phyloP scores from a whole-genome alignment of 2,797 vertebrate species.

The Selene dorsalis region DNA sequence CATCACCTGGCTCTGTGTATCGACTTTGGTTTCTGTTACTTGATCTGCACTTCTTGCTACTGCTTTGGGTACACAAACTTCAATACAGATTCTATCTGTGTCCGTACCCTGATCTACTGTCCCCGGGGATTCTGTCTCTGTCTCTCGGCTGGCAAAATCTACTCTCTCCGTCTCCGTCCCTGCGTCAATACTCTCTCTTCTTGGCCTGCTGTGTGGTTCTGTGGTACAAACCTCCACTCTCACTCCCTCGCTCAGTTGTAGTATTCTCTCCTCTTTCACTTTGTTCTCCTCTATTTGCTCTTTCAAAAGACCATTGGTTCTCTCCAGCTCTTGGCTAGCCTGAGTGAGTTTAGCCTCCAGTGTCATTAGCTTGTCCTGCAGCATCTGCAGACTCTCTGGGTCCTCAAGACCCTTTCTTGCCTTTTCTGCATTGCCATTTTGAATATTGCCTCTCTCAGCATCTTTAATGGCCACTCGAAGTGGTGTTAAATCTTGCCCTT shows the following conservation, averaged over 20 bases:
- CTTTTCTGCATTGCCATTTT: conserved; percentile 38
- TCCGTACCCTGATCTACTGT: conserved; percentile 80
- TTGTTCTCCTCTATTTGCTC: conserved; percentile 88
- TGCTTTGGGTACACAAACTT: conserved; percentile 58
- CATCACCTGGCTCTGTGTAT: conserved; percentile 47
- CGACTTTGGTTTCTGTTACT: conserved; percentile 40
- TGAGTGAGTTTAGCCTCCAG: conserved; percentile 87
- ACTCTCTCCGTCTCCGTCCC: conserved; percentile 67
- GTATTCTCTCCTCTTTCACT: conserved; percentile 88
- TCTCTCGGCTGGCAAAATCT: conserved; percentile 70
- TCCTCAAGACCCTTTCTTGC: conserved; percentile 34
- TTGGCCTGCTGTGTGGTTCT: conserved; percentile 54
- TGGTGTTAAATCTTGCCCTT: conserved; percentile 57
- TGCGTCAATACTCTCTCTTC: conserved; percentile 79
- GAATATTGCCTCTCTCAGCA: conserved; percentile 37
- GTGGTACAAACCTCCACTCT: conserved; percentile 74
- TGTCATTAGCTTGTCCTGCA: conserved; percentile 85
- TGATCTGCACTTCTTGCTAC: conserved; percentile 47
- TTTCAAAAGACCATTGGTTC: conserved; percentile 83
- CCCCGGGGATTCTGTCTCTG: conserved; percentile 60
- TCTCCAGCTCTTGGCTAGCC: conserved; percentile 87
- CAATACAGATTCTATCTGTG: conserved; percentile 75
- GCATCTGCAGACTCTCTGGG: conserved; percentile 55
- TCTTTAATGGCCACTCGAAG: conserved; percentile 54
- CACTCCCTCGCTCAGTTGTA: conserved; percentile 85